These are phyloP conservation scores for Synanthedon tipuliformis DNA, from an alignment of 2,888 invertebrate species.

Conservation along the genomic window DNA sequence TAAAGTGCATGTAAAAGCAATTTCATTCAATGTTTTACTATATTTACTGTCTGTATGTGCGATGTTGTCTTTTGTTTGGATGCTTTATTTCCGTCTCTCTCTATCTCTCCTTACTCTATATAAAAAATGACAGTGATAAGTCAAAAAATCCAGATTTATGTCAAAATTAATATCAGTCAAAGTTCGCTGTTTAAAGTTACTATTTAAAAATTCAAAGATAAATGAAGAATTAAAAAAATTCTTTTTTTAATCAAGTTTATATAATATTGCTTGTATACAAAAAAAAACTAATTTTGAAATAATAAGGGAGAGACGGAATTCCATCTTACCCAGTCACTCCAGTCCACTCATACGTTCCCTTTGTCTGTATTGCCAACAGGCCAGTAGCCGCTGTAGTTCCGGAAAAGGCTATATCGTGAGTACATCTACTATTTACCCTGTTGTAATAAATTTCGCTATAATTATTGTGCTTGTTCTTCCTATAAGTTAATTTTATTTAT, in stretches of 20 bases:
- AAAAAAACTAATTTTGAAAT: background rate
- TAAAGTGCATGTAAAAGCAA: constrained; percentile 27
- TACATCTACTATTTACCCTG: constrained; percentile 66
- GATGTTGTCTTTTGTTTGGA: constrained; percentile 5
- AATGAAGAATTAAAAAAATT: too few species aligned
- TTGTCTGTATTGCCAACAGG: constrained; percentile 76
- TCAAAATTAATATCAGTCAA: too few species aligned
- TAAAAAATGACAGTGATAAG: too few species aligned
- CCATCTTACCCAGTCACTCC: constrained; percentile 52
- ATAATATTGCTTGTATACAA: too few species aligned
- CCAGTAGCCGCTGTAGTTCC: constrained; percentile 92
- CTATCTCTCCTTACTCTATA: background rate
- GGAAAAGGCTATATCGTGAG: constrained; percentile 96
- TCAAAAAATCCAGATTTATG: too few species aligned
- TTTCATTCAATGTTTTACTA: constrained; percentile 30
- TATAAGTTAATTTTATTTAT: background rate
- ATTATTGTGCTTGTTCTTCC: background rate
- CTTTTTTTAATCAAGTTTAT: too few species aligned
- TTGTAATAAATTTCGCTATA: constrained; percentile 27
- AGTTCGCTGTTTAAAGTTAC: too few species aligned
- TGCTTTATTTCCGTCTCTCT: constrained; percentile 7
- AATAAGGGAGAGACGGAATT: constrained; percentile 43
- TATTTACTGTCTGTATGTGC: constrained; percentile 26
- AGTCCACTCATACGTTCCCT: constrained; percentile 68
- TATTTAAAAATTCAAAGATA: too few species aligned